A percentile compares a stretch with the other conserved stretches of the same genome.
Conservation (phyloP, 2,888 invertebrate species). For the Pristionchus mayeri region DNA sequence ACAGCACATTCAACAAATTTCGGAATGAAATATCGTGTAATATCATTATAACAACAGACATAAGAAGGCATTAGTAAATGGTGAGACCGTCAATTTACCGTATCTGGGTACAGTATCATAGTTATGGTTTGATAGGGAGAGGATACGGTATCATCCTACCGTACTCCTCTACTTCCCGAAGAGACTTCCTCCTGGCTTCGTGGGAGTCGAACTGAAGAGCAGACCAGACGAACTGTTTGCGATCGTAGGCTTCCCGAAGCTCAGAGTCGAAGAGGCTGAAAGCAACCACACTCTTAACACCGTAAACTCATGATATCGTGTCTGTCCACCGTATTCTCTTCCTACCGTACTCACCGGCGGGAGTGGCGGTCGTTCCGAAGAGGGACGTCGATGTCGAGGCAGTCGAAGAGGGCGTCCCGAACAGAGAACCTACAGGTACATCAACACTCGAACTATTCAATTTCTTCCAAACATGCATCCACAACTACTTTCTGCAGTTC, state of each 20-base stretch:
- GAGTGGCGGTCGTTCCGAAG: constrained; percentile 18
- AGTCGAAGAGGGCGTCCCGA: not conserved
- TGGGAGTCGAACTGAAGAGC: constrained; percentile 54
- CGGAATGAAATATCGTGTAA: constrained; percentile 17
- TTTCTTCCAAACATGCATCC: not conserved
- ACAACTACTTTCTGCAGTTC: too few species aligned
- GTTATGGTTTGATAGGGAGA: constrained; percentile 32
- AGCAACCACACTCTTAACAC: not conserved
- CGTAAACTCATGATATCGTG: not conserved
- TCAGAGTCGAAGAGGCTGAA: not conserved
- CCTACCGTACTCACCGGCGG: constrained; percentile 30
- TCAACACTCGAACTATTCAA: too few species aligned
- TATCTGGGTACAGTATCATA: constrained; percentile 8
- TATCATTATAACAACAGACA: not conserved
- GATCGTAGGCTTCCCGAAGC: constrained; percentile 51
- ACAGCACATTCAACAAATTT: constrained; percentile 15
- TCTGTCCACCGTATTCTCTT: not conserved
- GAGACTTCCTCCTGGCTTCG: constrained; percentile 30
- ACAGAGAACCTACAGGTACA: constrained; percentile 4
- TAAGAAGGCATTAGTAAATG: constrained; percentile 24
- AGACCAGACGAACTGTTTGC: constrained; percentile 59
- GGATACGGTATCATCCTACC: constrained; percentile 84
- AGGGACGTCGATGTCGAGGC: constrained; percentile 23
- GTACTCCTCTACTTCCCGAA: constrained; percentile 38
- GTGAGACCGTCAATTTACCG: constrained; percentile 31